Percentiles rank a stretch among this genome's conserved stretches.
Evolutionary conservation across 2,797 vertebrate species (phyloP).

Genomic region (Neopelma chrysocephalum): DNA sequence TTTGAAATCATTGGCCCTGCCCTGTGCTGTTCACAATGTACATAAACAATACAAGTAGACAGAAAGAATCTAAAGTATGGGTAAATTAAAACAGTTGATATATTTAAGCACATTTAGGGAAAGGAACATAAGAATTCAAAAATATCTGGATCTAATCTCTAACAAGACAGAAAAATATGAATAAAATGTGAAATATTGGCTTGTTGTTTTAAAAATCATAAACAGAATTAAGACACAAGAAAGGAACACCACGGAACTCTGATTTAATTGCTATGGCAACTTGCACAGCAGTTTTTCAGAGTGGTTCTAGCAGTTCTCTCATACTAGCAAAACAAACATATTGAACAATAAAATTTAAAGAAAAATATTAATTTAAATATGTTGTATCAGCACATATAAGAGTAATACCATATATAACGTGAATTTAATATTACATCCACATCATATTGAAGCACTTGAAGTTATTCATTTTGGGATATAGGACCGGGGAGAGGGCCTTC

Average conservation of each 20-base stretch:
- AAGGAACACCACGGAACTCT: not conserved
- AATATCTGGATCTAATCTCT: not conserved
- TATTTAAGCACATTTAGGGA: not conserved
- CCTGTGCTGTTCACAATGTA: not conserved
- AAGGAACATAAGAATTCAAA: not conserved
- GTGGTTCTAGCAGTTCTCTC: constrained; percentile 46
- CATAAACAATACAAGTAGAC: not conserved
- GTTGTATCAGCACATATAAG: constrained; percentile 54
- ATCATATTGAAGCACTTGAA: not conserved
- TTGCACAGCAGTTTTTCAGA: constrained; percentile 51
- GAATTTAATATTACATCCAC: constrained; percentile 43
- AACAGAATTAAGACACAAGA: constrained; percentile 19
- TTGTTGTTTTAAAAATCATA: constrained; percentile 41
- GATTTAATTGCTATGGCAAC: constrained; percentile 57
- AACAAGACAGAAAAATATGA: not conserved
- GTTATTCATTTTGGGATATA: not conserved
- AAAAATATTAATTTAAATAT: constrained; percentile 48
- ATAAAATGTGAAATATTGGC: not conserved
- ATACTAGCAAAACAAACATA: constrained; percentile 63
- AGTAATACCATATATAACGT: constrained; percentile 14
- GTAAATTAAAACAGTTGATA: not conserved
- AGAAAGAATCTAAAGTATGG: not conserved
- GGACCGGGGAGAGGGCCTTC: not conserved
- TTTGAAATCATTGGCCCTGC: not conserved
- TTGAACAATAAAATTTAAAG: constrained; percentile 60